A percentile compares a stretch with the other conserved stretches of the same genome.
Conservation (phyloP, 2,888 invertebrate species). For the Ophion ventricosus region DNA sequence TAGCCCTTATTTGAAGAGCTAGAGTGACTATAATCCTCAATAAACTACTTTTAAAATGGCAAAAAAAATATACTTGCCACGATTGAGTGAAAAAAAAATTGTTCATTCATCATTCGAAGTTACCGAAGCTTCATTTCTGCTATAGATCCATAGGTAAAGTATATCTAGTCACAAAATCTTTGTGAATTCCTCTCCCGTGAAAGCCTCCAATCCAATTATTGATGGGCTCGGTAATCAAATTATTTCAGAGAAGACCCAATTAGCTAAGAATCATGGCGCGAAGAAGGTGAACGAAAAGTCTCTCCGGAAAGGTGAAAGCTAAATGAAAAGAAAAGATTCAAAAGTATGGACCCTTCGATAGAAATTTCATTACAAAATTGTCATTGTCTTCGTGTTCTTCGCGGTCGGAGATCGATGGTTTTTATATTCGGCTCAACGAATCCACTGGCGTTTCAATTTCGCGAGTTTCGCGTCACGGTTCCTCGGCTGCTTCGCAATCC, state of each 20-base stretch:
- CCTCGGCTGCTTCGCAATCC: too few relatives aligned
- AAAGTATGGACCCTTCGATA: background rate
- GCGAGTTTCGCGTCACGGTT: background rate
- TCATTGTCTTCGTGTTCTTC: too few relatives aligned
- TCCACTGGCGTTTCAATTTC: background rate
- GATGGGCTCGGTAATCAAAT: slow-evolving; percentile 49
- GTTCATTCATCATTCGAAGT: too few relatives aligned
- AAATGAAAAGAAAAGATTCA: background rate
- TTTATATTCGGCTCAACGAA: too few relatives aligned
- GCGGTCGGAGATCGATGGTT: too few relatives aligned
- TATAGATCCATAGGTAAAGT: too few relatives aligned
- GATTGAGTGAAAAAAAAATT: too few relatives aligned
- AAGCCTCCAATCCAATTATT: slow-evolving; percentile 57
- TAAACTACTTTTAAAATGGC: too few relatives aligned
- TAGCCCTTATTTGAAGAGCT: too few relatives aligned
- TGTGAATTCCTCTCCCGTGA: slow-evolving; percentile 29
- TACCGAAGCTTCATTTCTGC: too few relatives aligned
- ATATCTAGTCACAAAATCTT: slow-evolving; percentile 8
- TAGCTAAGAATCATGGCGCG: slow-evolving; percentile 28
- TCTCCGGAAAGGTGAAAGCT: background rate
- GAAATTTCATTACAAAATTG: background rate
- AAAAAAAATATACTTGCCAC: too few relatives aligned
- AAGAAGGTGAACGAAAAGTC: background rate
- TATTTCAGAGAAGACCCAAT: slow-evolving; percentile 46
- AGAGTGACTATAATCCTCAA: too few relatives aligned